Evolutionary conservation across 2,888 invertebrate species (phyloP).

Genomic region (Nebria salina): DNA sequence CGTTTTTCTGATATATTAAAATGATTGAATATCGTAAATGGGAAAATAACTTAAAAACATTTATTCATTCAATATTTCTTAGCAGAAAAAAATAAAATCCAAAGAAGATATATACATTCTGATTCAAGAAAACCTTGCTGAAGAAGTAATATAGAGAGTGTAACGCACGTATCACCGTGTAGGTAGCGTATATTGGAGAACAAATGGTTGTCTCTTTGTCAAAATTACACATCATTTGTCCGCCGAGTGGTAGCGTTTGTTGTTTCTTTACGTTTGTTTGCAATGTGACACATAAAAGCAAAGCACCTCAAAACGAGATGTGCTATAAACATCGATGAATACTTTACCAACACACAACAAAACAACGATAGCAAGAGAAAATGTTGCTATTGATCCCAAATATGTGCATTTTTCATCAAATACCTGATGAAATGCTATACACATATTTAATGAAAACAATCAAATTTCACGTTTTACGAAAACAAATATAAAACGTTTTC

Average conservation of each 20-base stretch:
- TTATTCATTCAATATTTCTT: too few relatives aligned
- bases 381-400: background rate
- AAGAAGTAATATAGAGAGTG: background rate
- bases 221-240: constrained; percentile 21
- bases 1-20: too few relatives aligned
- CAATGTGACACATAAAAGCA: constrained; percentile 18
- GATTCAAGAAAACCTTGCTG: background rate
- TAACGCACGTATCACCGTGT: background rate
- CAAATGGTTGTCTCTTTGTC: constrained; percentile 21
- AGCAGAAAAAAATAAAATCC: too few relatives aligned
- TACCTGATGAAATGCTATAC: background rate
- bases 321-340: constrained; percentile 21
- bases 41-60: too few relatives aligned
- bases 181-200: background rate
- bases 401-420: background rate
- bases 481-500: background rate
- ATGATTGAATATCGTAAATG: too few relatives aligned
- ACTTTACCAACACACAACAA: constrained; percentile 7
- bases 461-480: background rate
- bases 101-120: background rate
- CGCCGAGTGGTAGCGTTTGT: constrained; percentile 6
- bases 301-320: constrained; percentile 9
- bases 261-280: constrained; percentile 13
- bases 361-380: background rate
- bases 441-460: background rate